Percentiles rank a stretch among this genome's conserved stretches.
phyloP scores from a whole-genome alignment of 2,888 invertebrate genomes.

The Drosophila multiciliata region DNA sequence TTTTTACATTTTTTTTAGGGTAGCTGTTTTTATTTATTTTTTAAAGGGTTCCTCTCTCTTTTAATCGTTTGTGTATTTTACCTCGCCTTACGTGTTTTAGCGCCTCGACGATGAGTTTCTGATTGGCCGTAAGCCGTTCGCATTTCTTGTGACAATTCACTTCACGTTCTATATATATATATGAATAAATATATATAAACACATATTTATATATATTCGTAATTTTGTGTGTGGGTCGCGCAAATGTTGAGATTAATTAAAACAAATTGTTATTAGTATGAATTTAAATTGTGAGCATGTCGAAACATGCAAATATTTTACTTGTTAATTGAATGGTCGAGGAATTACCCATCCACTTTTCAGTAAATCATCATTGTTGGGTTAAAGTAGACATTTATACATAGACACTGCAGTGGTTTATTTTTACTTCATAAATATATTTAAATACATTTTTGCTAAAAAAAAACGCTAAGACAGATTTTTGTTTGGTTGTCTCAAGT shows the following conservation, averaged over 20 bases:
- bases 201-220: constrained; percentile 86
- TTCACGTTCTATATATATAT: constrained; percentile 91
- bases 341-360: not conserved
- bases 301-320: not conserved
- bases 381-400: constrained; percentile 33
- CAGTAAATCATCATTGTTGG: not conserved
- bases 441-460: constrained; percentile 44
- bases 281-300: constrained; percentile 42
- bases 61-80: constrained; percentile 84
- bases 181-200: constrained; percentile 75
- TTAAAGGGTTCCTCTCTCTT: not conserved
- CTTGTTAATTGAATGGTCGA: not conserved
- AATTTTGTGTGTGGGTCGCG: constrained; percentile 37
- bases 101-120: constrained; percentile 98
- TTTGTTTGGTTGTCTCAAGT: not conserved
- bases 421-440: constrained; percentile 39
- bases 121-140: constrained; percentile 98
- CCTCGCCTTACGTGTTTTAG: constrained; percentile 95
- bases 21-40: constrained; percentile 1
- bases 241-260: constrained; percentile 70
- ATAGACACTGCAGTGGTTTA: constrained; percentile 52
- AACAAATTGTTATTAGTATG: constrained; percentile 74
- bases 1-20: constrained; percentile 1
- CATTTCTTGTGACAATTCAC: constrained; percentile 99
- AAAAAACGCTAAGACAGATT: constrained; percentile 25